These are phyloP conservation scores for Acanthococcus lagerstroemiae DNA, from an alignment of 2,888 invertebrate species.

Conservation along the genomic window DNA sequence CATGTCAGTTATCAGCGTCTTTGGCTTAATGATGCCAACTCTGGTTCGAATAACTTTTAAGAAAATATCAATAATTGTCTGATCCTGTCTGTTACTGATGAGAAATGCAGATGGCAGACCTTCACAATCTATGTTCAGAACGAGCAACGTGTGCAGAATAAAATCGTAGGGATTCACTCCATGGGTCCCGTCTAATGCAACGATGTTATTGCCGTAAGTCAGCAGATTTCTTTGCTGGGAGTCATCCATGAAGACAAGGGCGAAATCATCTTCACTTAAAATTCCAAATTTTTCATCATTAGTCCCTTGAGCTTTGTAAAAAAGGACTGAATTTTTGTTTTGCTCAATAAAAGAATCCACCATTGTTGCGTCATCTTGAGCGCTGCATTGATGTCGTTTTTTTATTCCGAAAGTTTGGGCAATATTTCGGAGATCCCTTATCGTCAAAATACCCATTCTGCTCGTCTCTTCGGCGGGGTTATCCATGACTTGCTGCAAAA, in stretches of 20 bases:
- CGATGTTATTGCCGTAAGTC: neutral
- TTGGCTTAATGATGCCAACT: too few species aligned
- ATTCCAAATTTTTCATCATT: neutral
- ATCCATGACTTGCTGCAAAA: neutral
- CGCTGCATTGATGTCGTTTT: neutral
- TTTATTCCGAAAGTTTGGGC: neutral
- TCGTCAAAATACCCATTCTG: neutral
- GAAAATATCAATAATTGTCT: constrained; percentile 3
- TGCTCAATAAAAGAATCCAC: constrained; percentile 2
- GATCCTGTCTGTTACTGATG: neutral
- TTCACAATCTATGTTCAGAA: neutral
- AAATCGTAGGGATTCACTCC: neutral
- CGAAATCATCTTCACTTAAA: constrained; percentile 14
- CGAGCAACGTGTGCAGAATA: constrained; percentile 11
- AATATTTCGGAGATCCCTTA: neutral
- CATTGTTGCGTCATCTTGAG: neutral
- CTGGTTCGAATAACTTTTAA: neutral
- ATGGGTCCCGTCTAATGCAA: constrained; percentile 13
- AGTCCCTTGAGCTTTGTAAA: neutral
- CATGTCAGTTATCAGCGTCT: too few species aligned
- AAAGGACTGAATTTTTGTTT: constrained; percentile 10
- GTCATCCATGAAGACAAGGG: constrained; percentile 6
- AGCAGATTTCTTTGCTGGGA: constrained; percentile 1
- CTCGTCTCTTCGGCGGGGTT: neutral
- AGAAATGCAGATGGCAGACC: constrained; percentile 5